phyloP scores from a whole-genome alignment of 1,140 invertebrate species.

The Ips nitidus region DNA sequence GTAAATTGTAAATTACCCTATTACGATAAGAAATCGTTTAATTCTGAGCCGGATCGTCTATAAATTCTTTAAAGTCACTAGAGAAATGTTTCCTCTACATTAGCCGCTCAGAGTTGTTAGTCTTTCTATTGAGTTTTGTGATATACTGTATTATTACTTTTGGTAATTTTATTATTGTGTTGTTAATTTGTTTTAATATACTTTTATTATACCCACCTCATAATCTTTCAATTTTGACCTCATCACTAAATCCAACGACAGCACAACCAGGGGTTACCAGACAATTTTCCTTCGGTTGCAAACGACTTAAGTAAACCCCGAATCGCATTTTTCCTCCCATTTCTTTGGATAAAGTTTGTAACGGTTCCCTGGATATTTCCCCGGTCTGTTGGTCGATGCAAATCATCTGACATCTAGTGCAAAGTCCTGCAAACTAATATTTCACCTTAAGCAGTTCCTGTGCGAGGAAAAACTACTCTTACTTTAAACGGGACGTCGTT shows the following conservation, averaged over 20 bases:
- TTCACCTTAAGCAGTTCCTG: slow-evolving; percentile 12
- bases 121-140: neutral
- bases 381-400: slow-evolving; percentile 87
- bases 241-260: slow-evolving; percentile 3
- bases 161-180: slow-evolving; percentile 8
- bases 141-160: slow-evolving; percentile 2
- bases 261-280: neutral
- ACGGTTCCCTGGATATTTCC: slow-evolving; percentile 76
- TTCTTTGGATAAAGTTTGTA: slow-evolving; percentile 75
- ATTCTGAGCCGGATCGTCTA: too few species aligned
- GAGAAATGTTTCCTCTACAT: too few species aligned
- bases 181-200: slow-evolving; percentile 9
- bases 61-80: too few species aligned
- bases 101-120: too few species aligned
- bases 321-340: slow-evolving; percentile 76
- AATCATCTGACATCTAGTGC: slow-evolving; percentile 91
- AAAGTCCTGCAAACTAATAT: slow-evolving; percentile 62
- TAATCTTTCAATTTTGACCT: too few species aligned
- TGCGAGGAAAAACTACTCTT: slow-evolving; percentile 35
- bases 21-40: too few species aligned
- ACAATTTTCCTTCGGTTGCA: too few species aligned
- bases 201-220: neutral
- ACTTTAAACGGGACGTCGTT: slow-evolving; percentile 70
- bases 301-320: slow-evolving; percentile 64
- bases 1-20: too few species aligned